phyloP scores from a whole-genome alignment of 2,113 vertebrate genomes.

The Mixornis gularis region DNA sequence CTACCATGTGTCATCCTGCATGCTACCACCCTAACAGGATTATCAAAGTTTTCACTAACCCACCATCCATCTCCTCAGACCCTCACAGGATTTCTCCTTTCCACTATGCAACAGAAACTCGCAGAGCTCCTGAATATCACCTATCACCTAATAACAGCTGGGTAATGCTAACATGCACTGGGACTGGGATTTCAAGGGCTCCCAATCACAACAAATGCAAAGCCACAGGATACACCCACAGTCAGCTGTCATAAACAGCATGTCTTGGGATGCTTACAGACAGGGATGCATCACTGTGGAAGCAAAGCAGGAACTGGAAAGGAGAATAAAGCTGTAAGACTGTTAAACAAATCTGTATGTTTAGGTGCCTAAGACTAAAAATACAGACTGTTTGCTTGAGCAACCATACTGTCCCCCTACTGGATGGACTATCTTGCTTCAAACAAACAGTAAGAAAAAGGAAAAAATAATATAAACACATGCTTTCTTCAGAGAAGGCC shows the following conservation, averaged over 20 bases:
- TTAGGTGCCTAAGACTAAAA: background rate
- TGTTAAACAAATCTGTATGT: background rate
- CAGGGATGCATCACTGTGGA: background rate
- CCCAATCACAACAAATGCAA: background rate
- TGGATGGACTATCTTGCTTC: background rate
- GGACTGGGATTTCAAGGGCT: background rate
- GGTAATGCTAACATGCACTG: too few species aligned
- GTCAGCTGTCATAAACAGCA: background rate
- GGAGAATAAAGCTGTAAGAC: background rate
- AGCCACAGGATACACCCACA: rapidly evolving
- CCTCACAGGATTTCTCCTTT: background rate
- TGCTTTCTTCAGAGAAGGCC: background rate
- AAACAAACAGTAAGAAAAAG: background rate
- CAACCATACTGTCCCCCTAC: background rate
- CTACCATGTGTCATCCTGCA: rapidly evolving
- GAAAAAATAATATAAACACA: background rate
- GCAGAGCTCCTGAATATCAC: background rate
- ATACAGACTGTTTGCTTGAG: background rate
- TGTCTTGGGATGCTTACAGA: background rate
- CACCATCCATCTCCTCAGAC: background rate
- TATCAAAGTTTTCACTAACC: background rate
- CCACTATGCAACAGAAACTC: background rate
- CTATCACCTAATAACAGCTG: background rate
- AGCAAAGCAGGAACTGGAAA: background rate
- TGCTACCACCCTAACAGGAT: background rate